Conservation (phyloP, 2,113 vertebrate species). For the Lepus timidus region DNA sequence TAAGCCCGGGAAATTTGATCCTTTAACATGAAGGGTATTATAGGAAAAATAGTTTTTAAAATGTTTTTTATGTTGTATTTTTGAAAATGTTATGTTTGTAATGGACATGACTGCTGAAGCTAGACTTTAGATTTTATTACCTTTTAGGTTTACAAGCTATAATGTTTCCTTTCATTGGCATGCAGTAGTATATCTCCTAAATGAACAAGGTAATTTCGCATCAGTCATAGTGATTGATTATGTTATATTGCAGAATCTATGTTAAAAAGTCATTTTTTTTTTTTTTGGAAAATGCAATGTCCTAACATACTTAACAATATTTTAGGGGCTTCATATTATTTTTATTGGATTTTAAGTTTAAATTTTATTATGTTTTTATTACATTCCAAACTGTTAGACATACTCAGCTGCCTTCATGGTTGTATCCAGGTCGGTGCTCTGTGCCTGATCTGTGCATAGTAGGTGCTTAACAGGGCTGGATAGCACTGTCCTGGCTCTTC, state of each 20-base stretch:
- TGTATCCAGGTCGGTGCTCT: background rate
- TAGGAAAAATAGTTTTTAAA: background rate
- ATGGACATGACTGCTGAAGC: background rate
- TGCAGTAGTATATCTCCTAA: background rate
- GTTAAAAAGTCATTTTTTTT: background rate
- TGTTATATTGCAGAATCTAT: background rate
- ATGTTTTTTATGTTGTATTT: background rate
- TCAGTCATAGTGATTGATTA: background rate
- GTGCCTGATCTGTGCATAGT: background rate
- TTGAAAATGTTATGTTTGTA: constrained; percentile 30
- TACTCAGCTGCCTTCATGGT: background rate
- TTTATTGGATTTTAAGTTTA: background rate
- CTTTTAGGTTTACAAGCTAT: background rate
- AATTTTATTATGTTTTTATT: constrained; percentile 1
- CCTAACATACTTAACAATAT: background rate
- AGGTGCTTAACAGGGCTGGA: background rate
- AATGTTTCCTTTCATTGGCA: background rate
- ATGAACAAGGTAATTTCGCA: background rate
- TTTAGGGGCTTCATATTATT: constrained; percentile 23
- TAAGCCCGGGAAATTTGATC: background rate
- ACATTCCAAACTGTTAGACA: background rate
- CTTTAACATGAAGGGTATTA: background rate
- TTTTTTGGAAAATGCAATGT: background rate
- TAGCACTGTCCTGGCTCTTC: background rate
- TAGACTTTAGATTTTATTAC: background rate